Conservation (phyloP, 2,113 vertebrate genomes). For the Halichoeres trimaculatus region DNA sequence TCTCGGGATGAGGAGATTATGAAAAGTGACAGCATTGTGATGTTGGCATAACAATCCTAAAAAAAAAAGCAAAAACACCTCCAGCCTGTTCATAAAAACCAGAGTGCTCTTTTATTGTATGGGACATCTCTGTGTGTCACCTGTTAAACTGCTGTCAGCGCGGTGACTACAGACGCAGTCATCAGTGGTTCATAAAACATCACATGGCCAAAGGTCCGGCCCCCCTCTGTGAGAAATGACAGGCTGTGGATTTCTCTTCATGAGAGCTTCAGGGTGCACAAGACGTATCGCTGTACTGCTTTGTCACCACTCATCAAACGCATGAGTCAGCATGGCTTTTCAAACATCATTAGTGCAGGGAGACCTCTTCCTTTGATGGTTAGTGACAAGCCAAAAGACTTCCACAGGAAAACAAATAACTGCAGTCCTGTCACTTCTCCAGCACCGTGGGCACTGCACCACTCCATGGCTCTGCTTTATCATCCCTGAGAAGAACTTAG, state of each 20-base stretch:
- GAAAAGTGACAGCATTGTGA: neutral
- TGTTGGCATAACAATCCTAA: neutral
- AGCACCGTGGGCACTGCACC: constrained; percentile 5
- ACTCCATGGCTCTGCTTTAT: neutral
- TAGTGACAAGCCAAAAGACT: constrained; percentile 51
- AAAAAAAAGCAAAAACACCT: neutral
- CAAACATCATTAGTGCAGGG: constrained; percentile 40
- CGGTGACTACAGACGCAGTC: neutral
- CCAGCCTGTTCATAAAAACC: neutral
- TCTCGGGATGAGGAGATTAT: neutral
- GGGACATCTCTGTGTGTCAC: neutral
- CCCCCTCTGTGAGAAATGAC: constrained; percentile 39
- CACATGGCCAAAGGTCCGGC: constrained; percentile 8
- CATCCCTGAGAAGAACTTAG: neutral
- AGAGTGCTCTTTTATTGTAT: neutral
- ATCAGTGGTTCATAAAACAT: constrained; percentile 16
- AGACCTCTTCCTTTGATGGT: constrained; percentile 30
- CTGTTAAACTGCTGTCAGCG: neutral
- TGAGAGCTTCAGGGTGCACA: constrained; percentile 28
- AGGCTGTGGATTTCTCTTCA: constrained; percentile 35
- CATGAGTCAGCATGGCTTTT: constrained; percentile 52
- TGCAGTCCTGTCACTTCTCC: constrained; percentile 18
- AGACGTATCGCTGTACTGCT: constrained; percentile 41
- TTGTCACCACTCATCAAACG: constrained; percentile 55
- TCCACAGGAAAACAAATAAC: constrained; percentile 35